Percentiles rank a stretch among this genome's conserved stretches.
Conservation (phyloP, 2,888 invertebrate species). For the Periphyllus acericola region DNA sequence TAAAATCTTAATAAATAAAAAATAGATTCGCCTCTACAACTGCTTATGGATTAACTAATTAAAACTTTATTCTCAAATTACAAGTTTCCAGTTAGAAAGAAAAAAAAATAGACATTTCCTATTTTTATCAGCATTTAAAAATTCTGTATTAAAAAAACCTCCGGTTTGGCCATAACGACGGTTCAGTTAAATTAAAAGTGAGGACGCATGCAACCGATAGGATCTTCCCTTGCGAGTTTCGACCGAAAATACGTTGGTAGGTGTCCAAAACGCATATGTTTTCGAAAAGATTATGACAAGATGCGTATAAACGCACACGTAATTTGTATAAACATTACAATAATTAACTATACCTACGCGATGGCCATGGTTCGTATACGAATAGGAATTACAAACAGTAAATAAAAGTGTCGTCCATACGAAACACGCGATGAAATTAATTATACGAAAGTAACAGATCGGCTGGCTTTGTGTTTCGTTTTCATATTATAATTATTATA, state of each 20-base stretch:
- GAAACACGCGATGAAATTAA: background rate
- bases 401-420: conserved; percentile 18
- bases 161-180: conserved; percentile 10
- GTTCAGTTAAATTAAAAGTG: conserved; percentile 26
- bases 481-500: background rate
- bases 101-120: conserved; percentile 19
- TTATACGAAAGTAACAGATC: background rate
- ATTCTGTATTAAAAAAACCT: conserved; percentile 3
- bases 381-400: conserved; percentile 20
- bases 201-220: conserved; percentile 42
- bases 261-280: conserved; percentile 51
- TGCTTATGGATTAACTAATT: background rate
- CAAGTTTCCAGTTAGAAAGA: conserved; percentile 33
- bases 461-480: background rate
- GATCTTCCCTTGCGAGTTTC: conserved; percentile 45
- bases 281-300: conserved; percentile 24
- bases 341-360: conserved; percentile 50
- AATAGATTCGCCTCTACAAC: too few relatives aligned
- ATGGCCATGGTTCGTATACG: conserved; percentile 45
- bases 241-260: conserved; percentile 56
- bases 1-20: too few relatives aligned
- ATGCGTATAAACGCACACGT: conserved; percentile 23
- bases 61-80: conserved; percentile 4
- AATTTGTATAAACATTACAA: conserved; percentile 52
- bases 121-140: conserved; percentile 35